phyloP scores from a whole-genome alignment of 1,140 invertebrate genomes.

The Papilio polytes region DNA sequence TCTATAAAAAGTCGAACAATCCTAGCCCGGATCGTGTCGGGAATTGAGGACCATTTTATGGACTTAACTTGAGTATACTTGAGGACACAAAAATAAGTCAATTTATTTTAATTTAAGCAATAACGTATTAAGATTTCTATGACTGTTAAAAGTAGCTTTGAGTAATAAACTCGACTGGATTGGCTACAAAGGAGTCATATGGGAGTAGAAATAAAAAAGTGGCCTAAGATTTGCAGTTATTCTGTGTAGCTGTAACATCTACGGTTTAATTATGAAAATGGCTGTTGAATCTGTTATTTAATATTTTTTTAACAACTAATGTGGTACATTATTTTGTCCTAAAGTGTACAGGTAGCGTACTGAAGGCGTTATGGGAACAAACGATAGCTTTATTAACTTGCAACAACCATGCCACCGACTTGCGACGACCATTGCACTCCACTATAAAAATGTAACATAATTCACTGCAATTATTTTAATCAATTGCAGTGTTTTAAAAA shows the following conservation, averaged over 20 bases:
- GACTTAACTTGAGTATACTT: constrained; percentile 34
- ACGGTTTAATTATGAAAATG: too few relatives aligned
- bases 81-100: constrained; percentile 30
- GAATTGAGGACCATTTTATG: constrained; percentile 48
- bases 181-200: too few relatives aligned
- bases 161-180: too few relatives aligned
- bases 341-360: not conserved
- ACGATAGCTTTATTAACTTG: constrained; percentile 5
- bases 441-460: not conserved
- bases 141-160: too few relatives aligned
- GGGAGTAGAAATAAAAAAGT: too few relatives aligned
- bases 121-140: too few relatives aligned
- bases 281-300: too few relatives aligned
- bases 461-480: not conserved
- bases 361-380: constrained; percentile 4
- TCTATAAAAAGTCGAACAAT: constrained; percentile 49
- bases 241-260: too few relatives aligned
- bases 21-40: constrained; percentile 41
- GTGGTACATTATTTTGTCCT: not conserved
- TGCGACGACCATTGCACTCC: not conserved
- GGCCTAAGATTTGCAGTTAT: too few relatives aligned
- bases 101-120: not conserved
- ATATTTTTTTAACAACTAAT: too few relatives aligned
- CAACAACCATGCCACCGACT: not conserved
- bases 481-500: not conserved